phyloP scores from a whole-genome alignment of 2,797 vertebrate genomes.

The Capromys pilorides region DNA sequence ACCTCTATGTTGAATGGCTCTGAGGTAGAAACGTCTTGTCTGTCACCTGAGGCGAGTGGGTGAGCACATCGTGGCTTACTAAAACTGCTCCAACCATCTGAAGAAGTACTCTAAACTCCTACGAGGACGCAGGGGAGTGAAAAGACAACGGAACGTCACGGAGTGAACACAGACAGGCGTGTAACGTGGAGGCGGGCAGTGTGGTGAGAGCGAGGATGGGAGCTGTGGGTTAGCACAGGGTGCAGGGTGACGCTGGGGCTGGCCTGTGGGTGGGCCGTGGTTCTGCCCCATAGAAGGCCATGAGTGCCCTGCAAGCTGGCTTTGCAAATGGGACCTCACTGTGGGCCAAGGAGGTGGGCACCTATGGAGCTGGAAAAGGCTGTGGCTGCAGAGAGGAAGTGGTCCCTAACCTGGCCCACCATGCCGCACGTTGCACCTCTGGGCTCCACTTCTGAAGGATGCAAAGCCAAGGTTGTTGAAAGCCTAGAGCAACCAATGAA shows the following conservation, averaged over 20 bases:
- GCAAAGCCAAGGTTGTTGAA: background rate
- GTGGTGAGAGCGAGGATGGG: background rate
- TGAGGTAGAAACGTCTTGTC: background rate
- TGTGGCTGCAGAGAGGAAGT: background rate
- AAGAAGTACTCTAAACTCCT: background rate
- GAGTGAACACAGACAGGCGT: background rate
- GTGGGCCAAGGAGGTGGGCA: background rate
- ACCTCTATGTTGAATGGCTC: background rate
- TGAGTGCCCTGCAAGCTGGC: background rate
- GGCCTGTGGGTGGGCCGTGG: background rate
- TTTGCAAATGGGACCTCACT: too few species aligned
- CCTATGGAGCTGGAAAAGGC: background rate
- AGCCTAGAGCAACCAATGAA: background rate
- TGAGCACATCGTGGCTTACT: background rate
- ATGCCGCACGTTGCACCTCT: background rate
- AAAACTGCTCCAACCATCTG: accelerated
- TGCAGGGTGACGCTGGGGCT: background rate
- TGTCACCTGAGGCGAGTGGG: background rate
- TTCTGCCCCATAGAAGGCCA: background rate
- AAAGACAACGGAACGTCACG: background rate
- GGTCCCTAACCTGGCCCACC: background rate
- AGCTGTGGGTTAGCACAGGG: background rate
- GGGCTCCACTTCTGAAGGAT: background rate
- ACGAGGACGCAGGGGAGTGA: background rate
- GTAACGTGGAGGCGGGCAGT: too few species aligned